Evolutionary conservation across 1,140 invertebrate species (phyloP).

Genomic region (Procambarus clarkii): DNA sequence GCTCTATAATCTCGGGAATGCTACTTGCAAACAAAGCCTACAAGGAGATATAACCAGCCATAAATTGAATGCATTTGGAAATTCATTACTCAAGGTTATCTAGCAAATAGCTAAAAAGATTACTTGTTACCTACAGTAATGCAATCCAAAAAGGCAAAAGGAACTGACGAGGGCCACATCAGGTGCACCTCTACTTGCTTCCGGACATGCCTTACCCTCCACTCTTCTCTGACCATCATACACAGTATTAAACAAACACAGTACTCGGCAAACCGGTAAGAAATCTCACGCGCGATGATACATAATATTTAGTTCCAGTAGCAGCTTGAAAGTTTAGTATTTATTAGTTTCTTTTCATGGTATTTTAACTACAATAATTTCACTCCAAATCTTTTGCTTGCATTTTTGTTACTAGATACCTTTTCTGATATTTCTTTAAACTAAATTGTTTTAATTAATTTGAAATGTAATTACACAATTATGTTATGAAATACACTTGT

Average conservation of each 20-base stretch:
- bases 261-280: neutral
- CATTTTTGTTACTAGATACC: too few relatives aligned
- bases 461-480: too few relatives aligned
- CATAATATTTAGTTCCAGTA: neutral
- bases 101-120: constrained; percentile 63
- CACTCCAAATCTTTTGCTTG: too few relatives aligned
- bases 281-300: neutral
- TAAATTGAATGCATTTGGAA: constrained; percentile 68
- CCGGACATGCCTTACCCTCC: constrained; percentile 60
- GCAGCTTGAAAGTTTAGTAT: too few relatives aligned
- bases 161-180: constrained; percentile 41
- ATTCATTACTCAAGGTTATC: constrained; percentile 64
- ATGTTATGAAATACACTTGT: neutral
- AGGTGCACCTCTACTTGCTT: constrained; percentile 55
- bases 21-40: constrained; percentile 98
- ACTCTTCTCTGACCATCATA: constrained; percentile 11
- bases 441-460: too few relatives aligned
- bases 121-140: constrained; percentile 65
- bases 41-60: constrained; percentile 77
- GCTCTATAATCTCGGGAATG: constrained; percentile 99
- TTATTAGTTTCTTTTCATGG: too few relatives aligned
- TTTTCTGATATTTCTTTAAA: too few relatives aligned
- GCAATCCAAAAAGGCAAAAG: constrained; percentile 56
- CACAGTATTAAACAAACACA: neutral
- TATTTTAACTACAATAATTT: too few relatives aligned